Conservation (phyloP, 2,888 invertebrate genomes). For the Macrophya alboannulata region DNA sequence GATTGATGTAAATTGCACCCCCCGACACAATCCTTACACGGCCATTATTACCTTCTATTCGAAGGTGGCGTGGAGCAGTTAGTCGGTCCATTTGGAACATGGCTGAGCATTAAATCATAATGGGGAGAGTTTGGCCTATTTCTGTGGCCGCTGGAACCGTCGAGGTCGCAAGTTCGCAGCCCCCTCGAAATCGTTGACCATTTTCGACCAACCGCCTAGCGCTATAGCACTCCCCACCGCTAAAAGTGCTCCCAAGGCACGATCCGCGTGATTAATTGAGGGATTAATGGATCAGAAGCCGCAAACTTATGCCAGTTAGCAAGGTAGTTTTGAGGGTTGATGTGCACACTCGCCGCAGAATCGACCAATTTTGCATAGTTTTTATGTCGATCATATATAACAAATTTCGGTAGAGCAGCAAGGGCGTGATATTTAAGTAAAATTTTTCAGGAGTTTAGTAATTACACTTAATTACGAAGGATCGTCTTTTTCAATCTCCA, state of each 20-base stretch:
- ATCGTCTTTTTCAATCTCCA: constrained; percentile 51
- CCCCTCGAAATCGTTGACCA: constrained; percentile 40
- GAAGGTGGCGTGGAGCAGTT: constrained; percentile 59
- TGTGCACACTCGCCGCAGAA: constrained; percentile 24
- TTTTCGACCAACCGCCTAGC: constrained; percentile 17
- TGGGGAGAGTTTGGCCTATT: constrained; percentile 62
- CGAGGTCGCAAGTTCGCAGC: constrained; percentile 60
- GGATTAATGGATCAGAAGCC: constrained; percentile 75
- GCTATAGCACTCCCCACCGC: not conserved
- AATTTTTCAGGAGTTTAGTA: constrained; percentile 37
- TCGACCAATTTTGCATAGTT: constrained; percentile 29
- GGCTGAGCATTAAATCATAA: constrained; percentile 63
- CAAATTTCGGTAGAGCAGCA: not conserved
- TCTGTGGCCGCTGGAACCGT: constrained; percentile 54
- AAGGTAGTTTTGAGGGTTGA: constrained; percentile 54
- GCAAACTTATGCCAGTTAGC: constrained; percentile 73
- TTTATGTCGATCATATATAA: constrained; percentile 5
- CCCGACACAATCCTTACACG: constrained; percentile 54
- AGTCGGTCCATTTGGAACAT: constrained; percentile 60
- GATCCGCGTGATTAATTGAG: constrained; percentile 69
- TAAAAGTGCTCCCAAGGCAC: constrained; percentile 47
- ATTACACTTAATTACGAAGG: constrained; percentile 38
- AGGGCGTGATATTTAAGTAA: not conserved
- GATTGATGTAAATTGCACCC: constrained; percentile 58
- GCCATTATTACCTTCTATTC: constrained; percentile 60